Evolutionary conservation across 2,113 vertebrate genomes (phyloP), one percentile per base, ranked within the genome.

Genomic region (Pseudolaguvia tuberculata): DNA sequence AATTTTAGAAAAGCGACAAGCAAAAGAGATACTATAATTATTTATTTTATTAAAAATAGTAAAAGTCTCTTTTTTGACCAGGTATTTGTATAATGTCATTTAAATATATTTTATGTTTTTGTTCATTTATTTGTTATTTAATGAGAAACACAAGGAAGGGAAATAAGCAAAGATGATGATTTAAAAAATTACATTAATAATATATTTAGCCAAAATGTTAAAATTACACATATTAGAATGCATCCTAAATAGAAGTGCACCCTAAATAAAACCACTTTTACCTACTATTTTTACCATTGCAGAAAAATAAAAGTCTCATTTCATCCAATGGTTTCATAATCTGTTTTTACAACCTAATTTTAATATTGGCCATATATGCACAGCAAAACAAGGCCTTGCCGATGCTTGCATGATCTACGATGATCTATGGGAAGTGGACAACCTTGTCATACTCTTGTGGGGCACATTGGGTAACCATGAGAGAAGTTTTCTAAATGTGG

Each of bases 401-500:
- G 71, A 75, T 75, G 65, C 78, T 70, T 80, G 27, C 72, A 77
- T 82, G 81, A 86, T 84, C 74, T 81, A 82, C 83, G 79, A 76
- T 84, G 81, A 86, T 84, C 76, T 82, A 85, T 85, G 82, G 62
- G 75, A 81, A 68, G 80, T 80, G 82, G 72, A 86, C 85, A 85
- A 88, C 86, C 86, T 89, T 88, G 88, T 84, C 83, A 84, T 76
- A 50, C 80, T 88, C 86, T 85, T 87, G 86, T 84, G 86, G 83
- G 83, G 75, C 86, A 87, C 86, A 84, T 89, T 88, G 88, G 84
- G 81, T 88, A 90, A 89, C 87, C 79, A 84, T 84, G 87, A 87
- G 80, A 86, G 85, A 89, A 75, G 80, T 86, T 91, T 90, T 91
- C 89, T 91, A 90, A 91, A 91, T 87, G 79, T 86, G 84, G 88